Base-by-base conservation (phyloP, 2,888 invertebrate genomes). In the Orthosia gothica region DNA sequence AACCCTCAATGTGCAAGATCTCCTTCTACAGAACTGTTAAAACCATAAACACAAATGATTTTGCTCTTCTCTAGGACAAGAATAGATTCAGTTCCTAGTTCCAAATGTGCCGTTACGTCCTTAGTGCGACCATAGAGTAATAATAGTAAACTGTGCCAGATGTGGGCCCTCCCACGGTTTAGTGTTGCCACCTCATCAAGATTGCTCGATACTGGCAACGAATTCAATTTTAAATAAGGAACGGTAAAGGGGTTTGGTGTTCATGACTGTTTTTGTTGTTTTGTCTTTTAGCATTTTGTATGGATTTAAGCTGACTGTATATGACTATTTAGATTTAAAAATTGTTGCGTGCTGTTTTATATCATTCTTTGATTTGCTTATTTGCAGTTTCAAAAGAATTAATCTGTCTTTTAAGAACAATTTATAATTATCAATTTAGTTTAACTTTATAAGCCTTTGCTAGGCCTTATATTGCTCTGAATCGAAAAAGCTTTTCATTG, bases 151-250 rank as follows among this genome's bases (percentile, higher is more conserved):
- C 63, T 72, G 66, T 49, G 70, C 87, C 91, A 91, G 89, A 91
- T 91, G 91, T 91, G 86, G 64, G 81, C 84, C 90, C 91, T 91
- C 91, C 91, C 91, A 91, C 91, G 89, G 84, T 83, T 86, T 75
- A 86, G 84, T 84, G 57, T 83, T 82, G 74, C 85, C 76, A 80
- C 62, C 82, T 84, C 81, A 77, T 82, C 81, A 79, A 85, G 79
- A 86, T 85, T 74, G 70, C 67, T 74, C 76, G 76, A 84, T 84
- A 84, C 55, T 79, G 59, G 64, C 67, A 65, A 74, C 61, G 64
- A 75, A 78, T 83, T 81, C 66, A 76, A 80, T 69, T 86, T 86
- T 64, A 70, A 85, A 87, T 76, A 40, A 58, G 55, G 76, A 85
- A 81, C 74, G 79, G 80, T 58, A 55, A 52, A 20, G 63, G 57